Base-by-base conservation (phyloP, 37 sponge, comb jelly and placozoan genomes). In the Geodia barretti region DNA sequence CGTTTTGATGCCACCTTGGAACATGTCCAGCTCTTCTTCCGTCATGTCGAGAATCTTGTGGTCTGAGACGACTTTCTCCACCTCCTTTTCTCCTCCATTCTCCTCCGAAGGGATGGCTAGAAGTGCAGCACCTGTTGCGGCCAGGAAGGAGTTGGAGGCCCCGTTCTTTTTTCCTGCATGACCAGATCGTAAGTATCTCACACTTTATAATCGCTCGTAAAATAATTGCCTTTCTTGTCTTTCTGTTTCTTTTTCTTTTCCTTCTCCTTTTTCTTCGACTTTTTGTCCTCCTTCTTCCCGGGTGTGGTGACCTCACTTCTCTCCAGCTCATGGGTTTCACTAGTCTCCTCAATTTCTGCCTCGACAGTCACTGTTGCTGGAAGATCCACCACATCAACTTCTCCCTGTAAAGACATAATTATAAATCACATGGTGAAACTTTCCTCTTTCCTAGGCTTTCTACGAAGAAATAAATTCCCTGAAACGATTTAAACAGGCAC, bases 381-480 rank as follows among this genome's bases (percentile, higher is more conserved):
- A 20, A 68, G 68, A 14, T 76, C 77, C 29, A 75, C 77, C 29
- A 68, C 68, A 76, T 75, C 84, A 28, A 76, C 84, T n/a, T 67
- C 84, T 60, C 84, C 84, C 75, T 75, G 62, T 39, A 73, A 20
- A 34, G 30, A 29, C 7, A 14, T 11, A 64, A 64, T 11, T 58
- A 26, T 29, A n/a, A 26, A 64, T 26, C 5, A 64, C 24, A 7
- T 24, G 65, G 25, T 7, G 29, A 29, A 21, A 35, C 37, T 30
- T 67, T n/a, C n/a, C n/a, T n/a, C n/a, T n/a, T n/a, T n/a, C n/a
- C n/a, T n/a, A n/a, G n/a, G 33, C 69, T 21, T 14, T 67, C 33
- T 67, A 67, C n/a, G 33, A 14, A 21, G 11, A 25, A n/a, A 25
- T n/a, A 62, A 62, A 39, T 33, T 26, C n/a, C 11, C 42, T 4